phyloP scores from a whole-genome alignment of 2,113 vertebrate species.

The Corythoichthys intestinalis region DNA sequence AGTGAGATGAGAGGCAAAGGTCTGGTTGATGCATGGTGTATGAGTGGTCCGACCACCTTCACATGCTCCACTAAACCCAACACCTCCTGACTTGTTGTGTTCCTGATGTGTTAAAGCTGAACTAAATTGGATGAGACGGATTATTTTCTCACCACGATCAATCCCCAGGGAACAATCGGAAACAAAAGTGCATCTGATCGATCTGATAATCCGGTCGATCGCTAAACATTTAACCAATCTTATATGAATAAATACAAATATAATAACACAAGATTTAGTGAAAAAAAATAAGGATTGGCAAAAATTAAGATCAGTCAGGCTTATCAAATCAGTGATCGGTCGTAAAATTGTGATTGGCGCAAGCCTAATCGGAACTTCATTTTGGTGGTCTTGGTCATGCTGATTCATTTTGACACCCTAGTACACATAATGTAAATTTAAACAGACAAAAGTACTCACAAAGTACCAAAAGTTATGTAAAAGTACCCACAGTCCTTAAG shows the following conservation, averaged over 20 bases:
- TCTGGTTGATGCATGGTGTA: not conserved
- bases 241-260: no score
- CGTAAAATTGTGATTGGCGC: no score
- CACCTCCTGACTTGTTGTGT: not conserved
- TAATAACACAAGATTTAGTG: no score
- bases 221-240: no score
- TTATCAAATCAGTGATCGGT: no score
- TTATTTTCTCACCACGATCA: no score
- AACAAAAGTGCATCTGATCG: no score
- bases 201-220: no score
- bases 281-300: no score
- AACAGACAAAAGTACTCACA: not conserved
- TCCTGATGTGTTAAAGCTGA: conserved; percentile 17
- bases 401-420: not conserved
- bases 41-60: conserved; percentile 1
- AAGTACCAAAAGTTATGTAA: not conserved
- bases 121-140: not conserved
- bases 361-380: no score
- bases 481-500: not conserved
- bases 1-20: not conserved
- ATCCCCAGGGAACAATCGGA: no score
- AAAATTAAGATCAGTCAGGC: no score
- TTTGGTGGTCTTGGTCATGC: not conserved
- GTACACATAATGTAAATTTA: not conserved
- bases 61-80: conserved; percentile 4